Evolutionary conservation across 2,888 invertebrate species (phyloP).

Genomic region (Hofmannophila pseudospretella): DNA sequence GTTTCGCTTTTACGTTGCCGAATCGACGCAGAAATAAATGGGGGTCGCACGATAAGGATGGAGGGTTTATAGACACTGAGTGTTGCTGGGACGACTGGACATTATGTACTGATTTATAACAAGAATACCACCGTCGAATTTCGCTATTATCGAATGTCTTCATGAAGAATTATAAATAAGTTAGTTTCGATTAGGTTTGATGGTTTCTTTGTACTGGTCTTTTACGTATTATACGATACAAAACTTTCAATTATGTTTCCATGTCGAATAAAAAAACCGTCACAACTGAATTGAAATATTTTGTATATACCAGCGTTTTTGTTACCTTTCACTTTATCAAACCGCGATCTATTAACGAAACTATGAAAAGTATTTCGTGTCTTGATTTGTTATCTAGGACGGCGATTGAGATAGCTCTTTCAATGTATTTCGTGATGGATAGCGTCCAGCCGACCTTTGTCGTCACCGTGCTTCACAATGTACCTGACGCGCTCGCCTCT

Average conservation of each 20-base stretch:
- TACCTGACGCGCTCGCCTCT: conserved; percentile 1
- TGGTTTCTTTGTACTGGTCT: too few species aligned
- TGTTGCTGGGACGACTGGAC: conserved; percentile 10
- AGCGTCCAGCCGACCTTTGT: conserved; percentile 6
- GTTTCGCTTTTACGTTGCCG: conserved; percentile 55
- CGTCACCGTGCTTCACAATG: conserved; percentile 2
- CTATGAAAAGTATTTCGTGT: background rate
- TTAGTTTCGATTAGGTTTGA: too few species aligned
- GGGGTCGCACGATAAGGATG: conserved; percentile 23
- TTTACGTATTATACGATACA: too few species aligned
- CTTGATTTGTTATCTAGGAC: background rate
- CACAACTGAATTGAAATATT: too few species aligned
- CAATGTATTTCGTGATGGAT: conserved; percentile 5
- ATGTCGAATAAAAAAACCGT: too few species aligned
- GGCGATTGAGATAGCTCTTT: background rate
- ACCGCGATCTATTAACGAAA: background rate
- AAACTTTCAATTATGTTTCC: too few species aligned
- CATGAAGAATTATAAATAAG: too few species aligned
- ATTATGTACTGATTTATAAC: conserved; percentile 5
- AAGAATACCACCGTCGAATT: background rate
- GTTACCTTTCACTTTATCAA: too few species aligned
- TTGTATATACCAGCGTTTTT: too few species aligned
- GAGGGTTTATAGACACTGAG: conserved; percentile 23
- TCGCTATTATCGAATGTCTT: background rate
- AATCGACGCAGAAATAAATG: conserved; percentile 34